Evolutionary conservation across 2,113 vertebrate genomes (phyloP), one percentile per base, ranked within the genome.

Genomic region (Vireo altiloquus): DNA sequence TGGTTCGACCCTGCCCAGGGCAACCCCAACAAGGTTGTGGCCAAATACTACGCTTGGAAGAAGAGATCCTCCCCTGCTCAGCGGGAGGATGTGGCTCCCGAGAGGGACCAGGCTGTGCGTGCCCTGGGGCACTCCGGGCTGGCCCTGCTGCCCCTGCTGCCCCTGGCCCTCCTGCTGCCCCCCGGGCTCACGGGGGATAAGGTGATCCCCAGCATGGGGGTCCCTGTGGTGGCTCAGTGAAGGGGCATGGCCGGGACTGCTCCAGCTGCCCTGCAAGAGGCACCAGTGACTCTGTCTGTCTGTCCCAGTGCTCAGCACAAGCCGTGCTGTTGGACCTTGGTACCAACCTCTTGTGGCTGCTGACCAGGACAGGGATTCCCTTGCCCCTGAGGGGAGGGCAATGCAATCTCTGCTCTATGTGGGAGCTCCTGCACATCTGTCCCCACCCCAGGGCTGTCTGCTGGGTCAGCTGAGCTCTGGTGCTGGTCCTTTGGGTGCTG

Each of bases 21-120:
- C 4, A 98, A 97, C 84, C 98, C 97, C 84, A 99, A 99, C 4
- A 94, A 7, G 54, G 97, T 96, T 0, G 99, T 99, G 42, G 98
- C 99, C 0, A 94, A 75, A 37, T 97, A 95, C 54, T 99, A 99
- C 0, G 94, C 97, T 9, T 60, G 94, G 37, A 89, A n/a, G 0
- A 86, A 30, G 66, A n/a, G 68, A 13, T 22, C 31, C 2, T 33
- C 49, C 2, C 13, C 78, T 1, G 23, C 18, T 0, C 1, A 1
- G 54, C 1, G 0, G 49, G 23, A 52, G 2, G 0, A 3, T 0
- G 2, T 0, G 25, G 18, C 46, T 11, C 63, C 91, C 0, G 33
- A 7, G n/a, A 5, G 28, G 0, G 7, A 0, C 16, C 1, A 1
- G 0, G 64, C 64, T 0, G 5, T 0, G 10, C 6, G 12, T 2